Base-by-base conservation (phyloP, 1,140 invertebrate genomes). In the Bombus pyrosoma region DNA sequence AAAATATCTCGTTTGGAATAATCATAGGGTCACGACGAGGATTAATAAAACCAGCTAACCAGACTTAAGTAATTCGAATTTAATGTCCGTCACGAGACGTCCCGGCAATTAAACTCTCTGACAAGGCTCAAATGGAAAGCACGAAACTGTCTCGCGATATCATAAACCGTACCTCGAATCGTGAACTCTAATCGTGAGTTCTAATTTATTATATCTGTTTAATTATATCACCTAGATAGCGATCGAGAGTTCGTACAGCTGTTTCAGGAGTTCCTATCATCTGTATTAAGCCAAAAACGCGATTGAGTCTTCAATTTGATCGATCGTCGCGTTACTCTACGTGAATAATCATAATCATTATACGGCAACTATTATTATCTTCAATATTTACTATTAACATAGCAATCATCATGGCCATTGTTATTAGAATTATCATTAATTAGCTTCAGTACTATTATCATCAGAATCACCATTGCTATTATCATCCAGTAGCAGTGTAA, bases 31-130 rank as follows among this genome's bases (percentile, higher is more conserved):
- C 12, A 34, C 32, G 4, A n/a, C 13, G 32, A 75, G 34, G 43
- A 53, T 75, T 75, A 74, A 74, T 74, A 74, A 73, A 74, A 74
- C n/a, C 22, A 74, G 41, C n/a, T 47, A n/a, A n/a, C n/a, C 5
- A 28, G 41, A 53, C 72, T 74, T 47, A 47, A 74, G 22, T 74
- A 53, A 74, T 47, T 32, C 72, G 72, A 47, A 34, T 74, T 74
- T 53, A 74, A 73, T 43, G 28, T 32, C n/a, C 28, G 15, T 72
- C 71, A 32, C 39, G 39, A 71, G 68, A 71, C 68, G 37, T 71
- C 68, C 37, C 22, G 37, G 68, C 69, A 41, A 41, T 72, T 72
- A 72, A 72, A 39, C 69, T 72, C n/a, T 74, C 32, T 75, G 43
- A 53, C 43, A 34, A 34, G 43, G 32, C 41, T 73, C 41, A 2